Conservation (phyloP, 2,797 vertebrate species). For the Sarcoramphus papa region DNA sequence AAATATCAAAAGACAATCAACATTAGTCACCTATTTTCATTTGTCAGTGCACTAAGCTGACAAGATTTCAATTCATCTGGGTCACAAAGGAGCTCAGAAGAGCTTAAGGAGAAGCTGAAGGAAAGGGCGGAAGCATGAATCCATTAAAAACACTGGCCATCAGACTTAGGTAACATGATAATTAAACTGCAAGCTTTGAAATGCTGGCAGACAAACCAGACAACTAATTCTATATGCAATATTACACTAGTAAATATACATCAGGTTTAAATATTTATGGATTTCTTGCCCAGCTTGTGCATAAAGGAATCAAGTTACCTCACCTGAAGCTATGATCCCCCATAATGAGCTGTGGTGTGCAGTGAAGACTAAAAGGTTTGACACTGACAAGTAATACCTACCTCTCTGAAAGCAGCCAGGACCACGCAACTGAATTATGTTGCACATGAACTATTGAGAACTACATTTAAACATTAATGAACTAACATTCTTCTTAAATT, state of each 20-base stretch:
- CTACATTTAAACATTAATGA: conserved; percentile 36
- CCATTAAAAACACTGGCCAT: neutral
- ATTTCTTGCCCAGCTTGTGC: conserved; percentile 21
- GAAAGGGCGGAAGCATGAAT: neutral
- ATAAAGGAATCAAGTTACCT: conserved; percentile 50
- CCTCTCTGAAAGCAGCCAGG: conserved; percentile 5
- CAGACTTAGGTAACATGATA: neutral
- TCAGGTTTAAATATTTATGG: conserved; percentile 60
- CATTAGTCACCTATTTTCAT: neutral
- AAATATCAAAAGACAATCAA: conserved; percentile 26
- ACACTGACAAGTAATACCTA: conserved; percentile 22
- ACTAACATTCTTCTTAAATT: neutral
- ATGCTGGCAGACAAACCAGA: conserved; percentile 9
- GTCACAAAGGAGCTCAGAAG: neutral
- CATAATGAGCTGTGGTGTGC: conserved; percentile 50
- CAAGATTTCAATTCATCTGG: conserved; percentile 4
- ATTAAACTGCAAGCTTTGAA: conserved; percentile 19
- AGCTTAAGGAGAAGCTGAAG: conserved; percentile 7
- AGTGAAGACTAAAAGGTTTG: conserved; percentile 53
- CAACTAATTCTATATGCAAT: conserved; percentile 34
- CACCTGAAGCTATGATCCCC: conserved; percentile 42
- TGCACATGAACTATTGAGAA: conserved; percentile 28
- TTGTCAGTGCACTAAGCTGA: neutral
- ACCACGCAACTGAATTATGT: conserved; percentile 4
- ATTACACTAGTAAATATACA: conserved; percentile 58